Percentiles rank a stretch among this genome's conserved stretches.
phyloP scores from a whole-genome alignment of 2,888 invertebrate species.

The Eugnorisma glareosa region DNA sequence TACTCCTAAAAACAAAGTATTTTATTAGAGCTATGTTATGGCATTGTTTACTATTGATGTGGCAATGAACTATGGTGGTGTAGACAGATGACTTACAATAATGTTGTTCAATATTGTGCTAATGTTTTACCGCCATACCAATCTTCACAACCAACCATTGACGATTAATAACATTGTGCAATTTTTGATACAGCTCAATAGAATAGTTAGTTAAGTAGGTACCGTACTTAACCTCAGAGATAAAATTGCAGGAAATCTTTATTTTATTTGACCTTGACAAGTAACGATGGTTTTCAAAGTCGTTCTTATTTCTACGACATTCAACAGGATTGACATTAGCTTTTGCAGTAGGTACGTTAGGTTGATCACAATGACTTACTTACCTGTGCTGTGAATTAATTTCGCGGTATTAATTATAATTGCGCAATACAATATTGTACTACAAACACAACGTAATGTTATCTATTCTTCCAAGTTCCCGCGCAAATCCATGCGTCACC shows the following conservation, averaged over 20 bases:
- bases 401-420: background rate
- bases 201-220: too few species aligned
- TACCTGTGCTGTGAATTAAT: background rate
- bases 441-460: background rate
- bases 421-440: background rate
- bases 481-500: background rate
- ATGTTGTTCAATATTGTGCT: background rate
- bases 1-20: background rate
- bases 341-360: background rate
- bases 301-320: background rate
- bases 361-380: background rate
- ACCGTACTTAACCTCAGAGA: background rate
- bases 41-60: background rate
- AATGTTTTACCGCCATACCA: background rate
- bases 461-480: background rate
- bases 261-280: background rate
- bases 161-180: constrained; percentile 1
- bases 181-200: background rate
- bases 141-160: background rate
- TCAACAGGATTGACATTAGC: background rate
- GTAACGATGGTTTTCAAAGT: background rate
- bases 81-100: background rate
- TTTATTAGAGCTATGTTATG: background rate
- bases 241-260: background rate
- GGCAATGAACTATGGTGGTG: background rate